Evolutionary conservation across 2,113 vertebrate genomes (phyloP), one percentile per base, ranked within the genome.

Genomic region (Microcebus ravelobensis): DNA sequence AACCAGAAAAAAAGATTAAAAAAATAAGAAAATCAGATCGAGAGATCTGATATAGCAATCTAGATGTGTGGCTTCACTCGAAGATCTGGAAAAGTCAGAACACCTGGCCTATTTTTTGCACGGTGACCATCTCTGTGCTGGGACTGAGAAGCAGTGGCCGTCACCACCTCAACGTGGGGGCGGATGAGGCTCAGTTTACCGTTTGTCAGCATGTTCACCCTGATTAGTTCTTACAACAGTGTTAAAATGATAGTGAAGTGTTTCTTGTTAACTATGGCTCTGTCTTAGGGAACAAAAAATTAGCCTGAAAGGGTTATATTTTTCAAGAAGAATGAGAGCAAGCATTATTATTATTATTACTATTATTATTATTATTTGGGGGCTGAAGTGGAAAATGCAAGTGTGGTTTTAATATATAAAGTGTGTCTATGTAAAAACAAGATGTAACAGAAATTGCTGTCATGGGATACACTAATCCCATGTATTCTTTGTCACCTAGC

Each of bases 1-100:
- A 96, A 98, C 95, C 97, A 98, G 96, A 96, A 97, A 97, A 98
- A 98, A 39, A 39, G 39, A 39, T 39, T 39, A 39, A 39, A 39
- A 39, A 39, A 39, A 39, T 39, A 39, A 39, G 39, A 39, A 39
- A 39, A 39, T 39, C 39, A 39, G 76, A 76, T 34, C 67, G 18
- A 29, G 61, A 65, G 27, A 59, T 87, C 63, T 31, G 70, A 57
- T 8, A 4, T 20, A 71, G 9, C 48, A 29, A n/a, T 74, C 8
- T 14, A 65, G 57, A 73, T 81, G 48, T 73, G 52, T 91, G 82
- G 29, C 89, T 70, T 73, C 42, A 18, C 42, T 31, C 31, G 71
- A 45, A 34, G 63, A n/a, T 23, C 23, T 45, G 12, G 20, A 59
- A 82, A 85, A 88, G 23, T 55, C 7, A 14, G 27, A 18, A 42